Percentiles rank a stretch among this genome's conserved stretches.
phyloP scores from a whole-genome alignment of 2,888 invertebrate genomes.

The Leptinotarsa peninsularis region DNA sequence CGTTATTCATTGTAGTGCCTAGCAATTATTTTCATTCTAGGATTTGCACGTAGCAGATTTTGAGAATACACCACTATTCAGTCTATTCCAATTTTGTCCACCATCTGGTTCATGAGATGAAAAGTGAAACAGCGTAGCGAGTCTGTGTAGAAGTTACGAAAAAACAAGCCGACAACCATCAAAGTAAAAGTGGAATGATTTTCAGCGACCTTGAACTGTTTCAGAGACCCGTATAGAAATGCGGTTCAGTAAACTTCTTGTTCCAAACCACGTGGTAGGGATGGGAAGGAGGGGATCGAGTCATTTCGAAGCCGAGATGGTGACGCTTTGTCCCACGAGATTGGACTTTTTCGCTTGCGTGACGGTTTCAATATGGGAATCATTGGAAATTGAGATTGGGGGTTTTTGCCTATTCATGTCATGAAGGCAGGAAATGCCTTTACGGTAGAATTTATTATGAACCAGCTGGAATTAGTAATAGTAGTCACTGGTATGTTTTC shows the following conservation, averaged over 20 bases:
- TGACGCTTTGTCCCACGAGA: conserved; percentile 25
- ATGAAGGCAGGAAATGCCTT: background rate
- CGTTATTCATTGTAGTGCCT: too few relatives aligned
- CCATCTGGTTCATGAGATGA: background rate
- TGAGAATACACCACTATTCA: background rate
- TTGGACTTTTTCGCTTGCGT: background rate
- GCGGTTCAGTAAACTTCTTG: conserved; percentile 42
- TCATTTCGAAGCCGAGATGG: conserved; percentile 31
- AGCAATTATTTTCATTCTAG: too few relatives aligned
- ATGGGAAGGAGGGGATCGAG: conserved; percentile 16
- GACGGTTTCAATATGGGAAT: background rate
- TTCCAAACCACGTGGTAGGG: conserved; percentile 2
- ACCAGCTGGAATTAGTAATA: background rate
- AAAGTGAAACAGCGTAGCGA: background rate
- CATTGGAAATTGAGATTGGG: background rate
- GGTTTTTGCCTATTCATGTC: background rate
- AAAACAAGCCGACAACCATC: conserved; percentile 18
- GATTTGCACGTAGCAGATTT: too few relatives aligned
- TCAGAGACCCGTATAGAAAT: conserved; percentile 27
- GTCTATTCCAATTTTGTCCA: background rate
- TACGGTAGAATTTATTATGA: background rate
- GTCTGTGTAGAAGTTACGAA: background rate
- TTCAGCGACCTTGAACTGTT: conserved; percentile 37
- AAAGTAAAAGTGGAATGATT: conserved; percentile 31
- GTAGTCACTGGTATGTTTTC: background rate